phyloP scores from a whole-genome alignment of 1,140 invertebrate genomes.

The Neocloeon triangulifer region DNA sequence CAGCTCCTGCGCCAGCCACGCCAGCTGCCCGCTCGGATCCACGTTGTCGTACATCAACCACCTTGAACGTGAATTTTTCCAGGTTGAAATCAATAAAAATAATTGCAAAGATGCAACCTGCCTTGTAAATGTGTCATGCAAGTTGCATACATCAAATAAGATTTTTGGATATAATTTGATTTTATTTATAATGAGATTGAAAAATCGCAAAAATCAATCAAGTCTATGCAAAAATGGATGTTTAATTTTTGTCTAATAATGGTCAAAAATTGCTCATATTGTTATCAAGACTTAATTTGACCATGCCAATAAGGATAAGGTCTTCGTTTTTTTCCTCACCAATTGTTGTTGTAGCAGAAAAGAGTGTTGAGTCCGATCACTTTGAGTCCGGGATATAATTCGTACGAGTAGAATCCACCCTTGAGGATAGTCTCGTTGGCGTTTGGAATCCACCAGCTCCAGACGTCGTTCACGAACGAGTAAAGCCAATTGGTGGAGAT shows the following conservation, averaged over 20 bases:
- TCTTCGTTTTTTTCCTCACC: constrained; percentile 37
- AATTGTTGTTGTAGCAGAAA: constrained; percentile 44
- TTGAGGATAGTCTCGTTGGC: constrained; percentile 32
- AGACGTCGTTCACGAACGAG: constrained; percentile 31
- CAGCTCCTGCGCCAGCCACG: constrained; percentile 52
- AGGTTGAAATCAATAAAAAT: no score
- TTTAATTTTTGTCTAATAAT: no score
- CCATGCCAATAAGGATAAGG: no score
- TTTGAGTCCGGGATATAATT: constrained; percentile 34
- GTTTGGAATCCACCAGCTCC: constrained; percentile 35
- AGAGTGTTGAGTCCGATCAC: constrained; percentile 54
- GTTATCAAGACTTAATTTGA: no score
- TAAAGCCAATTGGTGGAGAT: constrained; percentile 53
- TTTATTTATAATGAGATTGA: no score
- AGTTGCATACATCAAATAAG: no score
- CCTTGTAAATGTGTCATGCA: no score
- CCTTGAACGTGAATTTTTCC: constrained; percentile 18
- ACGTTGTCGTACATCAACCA: constrained; percentile 33
- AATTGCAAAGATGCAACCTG: no score
- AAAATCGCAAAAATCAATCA: no score
- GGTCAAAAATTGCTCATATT: no score
- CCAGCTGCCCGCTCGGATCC: constrained; percentile 42
- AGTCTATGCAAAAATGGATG: no score
- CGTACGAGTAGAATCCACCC: constrained; percentile 46
- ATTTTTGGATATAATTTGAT: no score